Percentiles rank a stretch among this genome's conserved stretches.
phyloP scores from a whole-genome alignment of 92 coral and sea anemone species.

The Heliopora coerulea region DNA sequence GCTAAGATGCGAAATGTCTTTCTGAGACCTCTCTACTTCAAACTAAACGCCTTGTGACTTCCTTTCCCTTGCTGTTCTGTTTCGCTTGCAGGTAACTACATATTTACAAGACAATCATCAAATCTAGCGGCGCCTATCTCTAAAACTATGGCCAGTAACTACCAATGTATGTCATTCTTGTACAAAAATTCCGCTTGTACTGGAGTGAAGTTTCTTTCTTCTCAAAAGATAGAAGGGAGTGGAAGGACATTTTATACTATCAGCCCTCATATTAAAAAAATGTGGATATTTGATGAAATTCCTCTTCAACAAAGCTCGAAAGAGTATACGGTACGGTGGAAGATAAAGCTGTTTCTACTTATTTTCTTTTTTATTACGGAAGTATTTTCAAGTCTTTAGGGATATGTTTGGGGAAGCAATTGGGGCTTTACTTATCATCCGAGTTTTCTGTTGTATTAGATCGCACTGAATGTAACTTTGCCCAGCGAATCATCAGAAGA shows the following conservation, averaged over 20 bases:
- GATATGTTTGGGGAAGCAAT: too few relatives aligned
- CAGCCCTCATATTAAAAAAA: not conserved
- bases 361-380: too few relatives aligned
- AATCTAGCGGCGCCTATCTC: not conserved
- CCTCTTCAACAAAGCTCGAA: not conserved
- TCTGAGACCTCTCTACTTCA: too few relatives aligned
- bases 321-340: not conserved
- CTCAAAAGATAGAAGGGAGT: not conserved
- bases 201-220: not conserved
- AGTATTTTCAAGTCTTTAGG: too few relatives aligned
- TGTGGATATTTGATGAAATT: conserved; percentile 4
- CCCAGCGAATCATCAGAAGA: not conserved
- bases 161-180: conserved; percentile 22
- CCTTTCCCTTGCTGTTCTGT: not conserved
- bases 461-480: not conserved
- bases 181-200: not conserved
- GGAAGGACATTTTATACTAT: not conserved
- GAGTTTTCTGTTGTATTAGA: not conserved
- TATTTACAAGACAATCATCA: not conserved
- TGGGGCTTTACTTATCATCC: too few relatives aligned
- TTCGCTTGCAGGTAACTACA: not conserved
- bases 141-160: not conserved
- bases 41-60: too few relatives aligned
- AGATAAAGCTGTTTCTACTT: not conserved
- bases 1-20: too few relatives aligned